These are phyloP conservation scores for Drosophila niveifrons DNA, from an alignment of 2,888 invertebrate species.

Conservation along the genomic window DNA sequence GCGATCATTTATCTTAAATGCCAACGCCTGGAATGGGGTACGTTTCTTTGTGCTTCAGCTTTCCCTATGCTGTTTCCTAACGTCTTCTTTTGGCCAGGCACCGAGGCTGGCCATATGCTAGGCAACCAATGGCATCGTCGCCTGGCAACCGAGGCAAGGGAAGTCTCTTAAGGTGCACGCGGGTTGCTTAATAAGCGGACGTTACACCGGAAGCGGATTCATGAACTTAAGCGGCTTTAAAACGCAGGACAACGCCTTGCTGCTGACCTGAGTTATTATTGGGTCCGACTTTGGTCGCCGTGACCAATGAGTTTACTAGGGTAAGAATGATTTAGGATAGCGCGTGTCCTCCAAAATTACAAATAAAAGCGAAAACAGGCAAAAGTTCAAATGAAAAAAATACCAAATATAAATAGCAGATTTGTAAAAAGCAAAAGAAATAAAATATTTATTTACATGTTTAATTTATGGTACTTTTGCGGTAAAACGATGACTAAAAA, in stretches of 20 bases:
- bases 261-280: conserved; percentile 49
- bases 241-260: conserved; percentile 51
- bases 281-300: conserved; percentile 30
- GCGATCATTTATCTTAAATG: conserved; percentile 84
- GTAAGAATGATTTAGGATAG: conserved; percentile 54
- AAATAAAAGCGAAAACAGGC: conserved; percentile 33
- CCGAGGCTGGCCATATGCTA: conserved; percentile 50
- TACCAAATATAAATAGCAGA: neutral
- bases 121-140: conserved; percentile 53
- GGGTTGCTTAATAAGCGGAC: conserved; percentile 67
- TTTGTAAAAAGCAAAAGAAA: neutral
- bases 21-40: conserved; percentile 40
- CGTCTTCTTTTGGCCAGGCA: conserved; percentile 49
- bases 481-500: neutral
- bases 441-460: neutral
- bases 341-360: conserved; percentile 18
- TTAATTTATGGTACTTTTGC: neutral
- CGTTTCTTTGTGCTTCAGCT: conserved; percentile 54
- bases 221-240: conserved; percentile 71
- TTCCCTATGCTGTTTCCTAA: conserved; percentile 27
- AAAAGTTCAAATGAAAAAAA: neutral
- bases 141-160: conserved; percentile 41
- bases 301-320: conserved; percentile 58
- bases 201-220: conserved; percentile 59
- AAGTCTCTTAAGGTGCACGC: conserved; percentile 61